These are phyloP conservation scores for Spongilla lacustris DNA, from an alignment of 37 sponge, comb jelly and placozoan genomes.

Conservation along the genomic window DNA sequence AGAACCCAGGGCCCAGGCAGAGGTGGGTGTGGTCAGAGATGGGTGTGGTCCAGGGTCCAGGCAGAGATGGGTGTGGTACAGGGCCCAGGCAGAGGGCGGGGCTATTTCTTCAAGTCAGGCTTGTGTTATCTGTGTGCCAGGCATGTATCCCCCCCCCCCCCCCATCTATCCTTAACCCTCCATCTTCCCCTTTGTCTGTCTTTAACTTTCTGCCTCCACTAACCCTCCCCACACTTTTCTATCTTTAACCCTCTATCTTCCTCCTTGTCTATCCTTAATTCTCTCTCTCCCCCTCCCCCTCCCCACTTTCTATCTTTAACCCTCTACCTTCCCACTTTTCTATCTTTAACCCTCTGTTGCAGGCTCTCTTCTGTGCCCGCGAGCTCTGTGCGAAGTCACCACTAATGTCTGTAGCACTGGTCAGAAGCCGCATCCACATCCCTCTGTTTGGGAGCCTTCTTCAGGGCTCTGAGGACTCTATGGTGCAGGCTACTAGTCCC, in stretches of 20 bases:
- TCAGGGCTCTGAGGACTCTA: not conserved
- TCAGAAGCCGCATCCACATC: constrained; percentile 39
- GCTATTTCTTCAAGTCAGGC: too few species aligned
- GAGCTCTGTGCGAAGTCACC: constrained; percentile 21
- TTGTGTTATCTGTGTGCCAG: too few species aligned
- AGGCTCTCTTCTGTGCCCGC: constrained; percentile 36
- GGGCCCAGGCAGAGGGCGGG: too few species aligned
- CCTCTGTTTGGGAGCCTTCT: constrained; percentile 35
- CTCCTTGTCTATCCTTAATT: too few species aligned
- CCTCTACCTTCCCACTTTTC: not conserved
- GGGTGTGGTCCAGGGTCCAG: constrained; percentile 4
- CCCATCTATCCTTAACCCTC: too few species aligned
- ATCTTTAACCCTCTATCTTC: too few species aligned
- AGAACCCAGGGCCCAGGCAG: constrained; percentile 27
- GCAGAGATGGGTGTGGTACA: constrained; percentile 26
- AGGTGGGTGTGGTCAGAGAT: constrained; percentile 15
- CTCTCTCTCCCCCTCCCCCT: too few species aligned
- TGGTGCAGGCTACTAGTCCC: not conserved
- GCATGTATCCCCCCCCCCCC: too few species aligned
- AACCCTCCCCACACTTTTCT: too few species aligned
- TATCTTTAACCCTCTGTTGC: not conserved
- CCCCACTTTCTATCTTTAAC: too few species aligned
- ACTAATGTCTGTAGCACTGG: constrained; percentile 43
- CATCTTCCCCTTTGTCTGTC: too few species aligned
- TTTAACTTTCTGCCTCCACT: too few species aligned